These are phyloP conservation scores for Pristionchus arcanus DNA, from an alignment of 2,888 invertebrate species.

Conservation along the genomic window DNA sequence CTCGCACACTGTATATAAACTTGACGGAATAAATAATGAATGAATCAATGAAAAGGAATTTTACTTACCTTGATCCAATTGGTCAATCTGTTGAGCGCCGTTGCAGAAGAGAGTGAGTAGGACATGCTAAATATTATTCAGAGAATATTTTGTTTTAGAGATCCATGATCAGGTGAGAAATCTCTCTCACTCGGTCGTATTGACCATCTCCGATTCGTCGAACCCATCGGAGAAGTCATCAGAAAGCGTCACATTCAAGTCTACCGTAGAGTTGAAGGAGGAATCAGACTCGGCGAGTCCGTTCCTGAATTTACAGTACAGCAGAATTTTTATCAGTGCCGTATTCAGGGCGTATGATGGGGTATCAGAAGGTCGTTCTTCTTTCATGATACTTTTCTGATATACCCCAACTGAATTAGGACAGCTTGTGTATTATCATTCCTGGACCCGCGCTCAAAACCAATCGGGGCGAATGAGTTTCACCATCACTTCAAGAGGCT, in stretches of 20 bases:
- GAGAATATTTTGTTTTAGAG: background rate
- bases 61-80: slow-evolving; percentile 34
- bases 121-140: slow-evolving; percentile 33
- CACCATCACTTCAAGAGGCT: background rate
- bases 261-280: background rate
- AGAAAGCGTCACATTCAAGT: slow-evolving; percentile 1
- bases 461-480: background rate
- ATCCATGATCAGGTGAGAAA: background rate
- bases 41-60: too few species aligned
- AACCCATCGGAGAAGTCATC: slow-evolving; percentile 16
- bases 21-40: too few species aligned
- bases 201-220: slow-evolving; percentile 25
- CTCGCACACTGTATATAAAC: too few species aligned
- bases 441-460: too few species aligned
- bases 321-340: too few species aligned
- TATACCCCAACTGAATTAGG: too few species aligned
- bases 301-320: background rate
- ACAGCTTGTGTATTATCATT: too few species aligned
- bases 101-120: slow-evolving; percentile 9
- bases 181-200: slow-evolving; percentile 16
- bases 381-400: too few species aligned
- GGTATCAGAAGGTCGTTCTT: too few species aligned
- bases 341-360: too few species aligned
- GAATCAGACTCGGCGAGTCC: background rate
- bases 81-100: slow-evolving; percentile 22